Base-by-base conservation (phyloP, 2,113 vertebrate species). In the Choloepus hoffmanni region DNA sequence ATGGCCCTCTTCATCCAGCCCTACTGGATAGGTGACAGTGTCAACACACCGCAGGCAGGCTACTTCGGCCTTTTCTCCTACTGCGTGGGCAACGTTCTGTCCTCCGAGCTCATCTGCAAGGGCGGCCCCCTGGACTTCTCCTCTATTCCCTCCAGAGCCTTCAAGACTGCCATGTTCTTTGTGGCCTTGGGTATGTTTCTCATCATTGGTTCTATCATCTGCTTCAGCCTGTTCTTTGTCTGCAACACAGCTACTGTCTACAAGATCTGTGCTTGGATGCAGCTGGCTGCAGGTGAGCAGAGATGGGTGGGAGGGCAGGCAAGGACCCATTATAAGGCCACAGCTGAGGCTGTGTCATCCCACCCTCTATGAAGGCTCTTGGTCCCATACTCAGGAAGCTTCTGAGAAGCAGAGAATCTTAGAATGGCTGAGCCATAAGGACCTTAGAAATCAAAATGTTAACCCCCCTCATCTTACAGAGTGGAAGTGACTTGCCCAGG, bases 181-280 rank as follows among this genome's bases (percentile, higher is more conserved):
- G 99, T 99, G 43, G 99, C 99, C 67, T 98, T 99, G 97, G 99
- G 99, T 96, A 99, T 99, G 98, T 99, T 99, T 96, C 98, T 99
- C 97, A 99, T 99, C 96, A 99, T 99, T 72, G 99, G 99, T 91
- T 99, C 99, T 97, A 99, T 99, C 98, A 98, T 99, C 94, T 99
- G 99, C 96, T 99, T 99, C 98, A 99, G 99, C 95, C 99, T 99
- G 96, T 99, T 99, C 98, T 99, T 99, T 97, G 99, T 99, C 98
- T 99, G 99, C 98, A 99, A 99, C 96, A 98, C 99, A 0, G 99
- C 99, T 86, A 99, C 99, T 0, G 99, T 99, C 36, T 99, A 99
- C 97, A 99, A 99, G 98, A 99, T 99, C 94, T 99, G 99, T 3
- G 99, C 99, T 8, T 99, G 99, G 99, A 99, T 99, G 99, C 99